Base-by-base conservation (phyloP, 2,113 vertebrate genomes). In the Gracilinanus agilis region DNA sequence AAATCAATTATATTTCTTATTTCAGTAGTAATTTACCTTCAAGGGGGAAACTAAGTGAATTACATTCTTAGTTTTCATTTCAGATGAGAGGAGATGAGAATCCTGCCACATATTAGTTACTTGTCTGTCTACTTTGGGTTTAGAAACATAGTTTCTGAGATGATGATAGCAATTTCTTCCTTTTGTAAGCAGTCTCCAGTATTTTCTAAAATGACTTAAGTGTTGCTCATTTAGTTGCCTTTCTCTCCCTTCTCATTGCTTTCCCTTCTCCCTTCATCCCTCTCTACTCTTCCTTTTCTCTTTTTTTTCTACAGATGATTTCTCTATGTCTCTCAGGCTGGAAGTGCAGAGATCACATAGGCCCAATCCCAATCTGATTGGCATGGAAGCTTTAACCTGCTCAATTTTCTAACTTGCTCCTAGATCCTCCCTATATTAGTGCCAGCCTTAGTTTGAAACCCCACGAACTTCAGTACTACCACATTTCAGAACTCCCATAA, bases 31-130 rank as follows among this genome's bases (percentile, higher is more conserved):
- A 55, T 88, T 92, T 88, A 44, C 92, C 44, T 19, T 54, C 25
- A 89, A 88, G 54, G 16, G 75, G 40, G 89, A 89, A 89, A 55
- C 27, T 27, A 93, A 34, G 83, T 29, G 25, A 93, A 88, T 44
- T n/a, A 89, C 27, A 13, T n/a, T 9, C 21, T 24, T 58, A 75
- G n/a, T 44, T 88, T 93, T 93, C 92, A 89, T 55, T 92, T 96
- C 61, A 88, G 53, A 27, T 94, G 54, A 54, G 90, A 55, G 94
- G 44, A 93, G 54, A 92, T 91, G 88, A 91, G 8, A 83, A 83
- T 95, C 53, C 93, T 94, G 58, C 89, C 53, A 58, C 44, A 44
- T 93, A 29, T 93, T 91, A 25, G 91, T 97, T 94, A 89, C 25
- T 58, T 94, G 44, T 90, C 58, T 91, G 90, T 90, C n/a, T 61